A percentile compares a stretch with the other conserved stretches of the same genome.
These are phyloP conservation scores for Sardinella longiceps DNA, from an alignment of 2,797 vertebrate species.

Conservation along the genomic window DNA sequence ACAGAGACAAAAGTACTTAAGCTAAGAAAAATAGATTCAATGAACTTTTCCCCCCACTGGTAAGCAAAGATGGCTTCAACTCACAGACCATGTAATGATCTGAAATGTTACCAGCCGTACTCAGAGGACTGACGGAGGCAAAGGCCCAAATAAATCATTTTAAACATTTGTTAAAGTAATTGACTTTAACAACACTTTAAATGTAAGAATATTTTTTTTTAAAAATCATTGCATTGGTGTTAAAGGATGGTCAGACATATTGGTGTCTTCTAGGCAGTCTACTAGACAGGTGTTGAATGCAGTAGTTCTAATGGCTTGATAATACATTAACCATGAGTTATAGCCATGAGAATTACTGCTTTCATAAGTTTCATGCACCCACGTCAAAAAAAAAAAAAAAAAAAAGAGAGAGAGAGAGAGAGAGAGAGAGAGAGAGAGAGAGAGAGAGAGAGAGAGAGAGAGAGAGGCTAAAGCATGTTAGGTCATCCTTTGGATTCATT, in stretches of 20 bases:
- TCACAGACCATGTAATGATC: background rate
- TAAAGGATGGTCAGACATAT: background rate
- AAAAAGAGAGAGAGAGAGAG: too few relatives aligned
- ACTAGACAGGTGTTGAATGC: background rate
- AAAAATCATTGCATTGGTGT: background rate
- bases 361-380: conserved; percentile 57
- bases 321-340: conserved; percentile 32
- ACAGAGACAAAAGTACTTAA: background rate
- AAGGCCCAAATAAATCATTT: background rate
- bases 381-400: conserved; percentile 29
- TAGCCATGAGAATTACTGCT: conserved; percentile 41
- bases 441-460: too few relatives aligned
- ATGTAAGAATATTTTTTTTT: background rate
- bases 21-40: background rate
- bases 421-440: too few relatives aligned
- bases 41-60: background rate
- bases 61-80: background rate
- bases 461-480: conserved; percentile 50
- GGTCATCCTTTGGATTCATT: conserved; percentile 60
- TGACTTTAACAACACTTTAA: background rate
- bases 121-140: background rate
- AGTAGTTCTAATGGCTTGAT: background rate
- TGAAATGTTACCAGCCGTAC: background rate
- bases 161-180: background rate
- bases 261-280: background rate